phyloP scores from a whole-genome alignment of 2,888 invertebrate species.

The Seira sanloemensis region DNA sequence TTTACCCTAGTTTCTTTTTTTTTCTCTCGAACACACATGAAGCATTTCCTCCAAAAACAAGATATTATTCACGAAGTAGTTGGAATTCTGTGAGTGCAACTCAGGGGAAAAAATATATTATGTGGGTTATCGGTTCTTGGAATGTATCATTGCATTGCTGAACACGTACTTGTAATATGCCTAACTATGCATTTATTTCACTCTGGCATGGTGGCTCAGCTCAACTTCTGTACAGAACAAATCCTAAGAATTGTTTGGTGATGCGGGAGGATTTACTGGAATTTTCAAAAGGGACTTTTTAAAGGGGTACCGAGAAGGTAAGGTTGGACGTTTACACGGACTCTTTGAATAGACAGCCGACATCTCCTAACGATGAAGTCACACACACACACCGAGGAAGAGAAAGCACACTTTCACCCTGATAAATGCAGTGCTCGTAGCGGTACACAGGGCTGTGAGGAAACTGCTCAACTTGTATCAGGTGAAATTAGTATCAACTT shows the following conservation, averaged over 20 bases:
- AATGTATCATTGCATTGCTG: neutral
- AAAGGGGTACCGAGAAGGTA: too few relatives aligned
- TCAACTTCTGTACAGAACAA: neutral
- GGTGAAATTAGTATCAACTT: too few relatives aligned
- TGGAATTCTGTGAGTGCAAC: neutral
- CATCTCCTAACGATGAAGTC: neutral
- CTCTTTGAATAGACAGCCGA: neutral
- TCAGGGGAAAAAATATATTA: neutral
- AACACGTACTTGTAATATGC: neutral
- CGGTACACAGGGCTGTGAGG: too few relatives aligned
- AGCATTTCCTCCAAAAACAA: too few relatives aligned
- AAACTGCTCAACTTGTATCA: too few relatives aligned
- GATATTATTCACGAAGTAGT: neutral
- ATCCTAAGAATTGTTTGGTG: neutral
- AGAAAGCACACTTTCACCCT: too few relatives aligned
- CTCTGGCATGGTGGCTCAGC: neutral
- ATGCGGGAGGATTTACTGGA: neutral
- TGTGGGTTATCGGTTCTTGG: neutral
- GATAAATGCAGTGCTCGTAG: too few relatives aligned
- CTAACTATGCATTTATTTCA: neutral
- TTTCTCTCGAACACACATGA: neutral
- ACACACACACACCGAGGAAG: too few relatives aligned
- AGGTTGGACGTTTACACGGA: too few relatives aligned
- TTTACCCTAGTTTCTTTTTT: neutral
- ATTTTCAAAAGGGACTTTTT: too few relatives aligned